Conservation (phyloP, 2,888 invertebrate species). For the Cacoxenus indagator region DNA sequence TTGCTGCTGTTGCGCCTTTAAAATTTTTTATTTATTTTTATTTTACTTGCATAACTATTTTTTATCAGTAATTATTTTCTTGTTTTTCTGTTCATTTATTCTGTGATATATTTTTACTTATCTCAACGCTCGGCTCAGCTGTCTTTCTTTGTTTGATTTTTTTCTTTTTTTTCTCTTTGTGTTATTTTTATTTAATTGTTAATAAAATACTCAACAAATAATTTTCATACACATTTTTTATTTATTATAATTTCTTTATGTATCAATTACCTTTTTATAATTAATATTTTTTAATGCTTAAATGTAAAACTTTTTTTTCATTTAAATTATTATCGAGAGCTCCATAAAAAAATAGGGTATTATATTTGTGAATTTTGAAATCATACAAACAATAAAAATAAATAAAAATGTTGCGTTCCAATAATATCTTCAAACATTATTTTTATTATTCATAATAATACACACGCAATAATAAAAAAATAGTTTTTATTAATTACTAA, state of each 20-base stretch:
- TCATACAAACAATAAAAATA: neutral
- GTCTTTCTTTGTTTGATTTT: constrained; percentile 11
- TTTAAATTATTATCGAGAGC: neutral
- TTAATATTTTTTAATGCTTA: neutral
- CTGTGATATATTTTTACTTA: neutral
- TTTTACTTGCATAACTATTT: constrained; percentile 45
- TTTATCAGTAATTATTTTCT: constrained; percentile 28
- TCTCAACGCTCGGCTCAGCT: neutral
- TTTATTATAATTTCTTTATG: constrained; percentile 38
- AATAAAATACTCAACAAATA: constrained; percentile 70
- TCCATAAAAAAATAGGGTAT: neutral
- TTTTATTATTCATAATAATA: constrained; percentile 9
- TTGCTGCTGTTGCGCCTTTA: constrained; percentile 28
- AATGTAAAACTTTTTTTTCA: neutral
- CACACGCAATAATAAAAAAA: neutral
- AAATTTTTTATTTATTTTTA: constrained; percentile 47
- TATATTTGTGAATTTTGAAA: constrained; percentile 23
- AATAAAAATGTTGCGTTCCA: constrained; percentile 36
- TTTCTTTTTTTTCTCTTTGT: constrained; percentile 31
- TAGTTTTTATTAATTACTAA: neutral
- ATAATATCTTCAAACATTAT: neutral
- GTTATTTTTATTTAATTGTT: constrained; percentile 40
- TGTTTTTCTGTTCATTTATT: constrained; percentile 40
- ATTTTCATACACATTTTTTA: constrained; percentile 35
- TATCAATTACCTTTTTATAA: constrained; percentile 26